Evolutionary conservation across 2,797 vertebrate species (phyloP), one percentile per base, ranked within the genome.

Genomic region (Trachurus trachurus): DNA sequence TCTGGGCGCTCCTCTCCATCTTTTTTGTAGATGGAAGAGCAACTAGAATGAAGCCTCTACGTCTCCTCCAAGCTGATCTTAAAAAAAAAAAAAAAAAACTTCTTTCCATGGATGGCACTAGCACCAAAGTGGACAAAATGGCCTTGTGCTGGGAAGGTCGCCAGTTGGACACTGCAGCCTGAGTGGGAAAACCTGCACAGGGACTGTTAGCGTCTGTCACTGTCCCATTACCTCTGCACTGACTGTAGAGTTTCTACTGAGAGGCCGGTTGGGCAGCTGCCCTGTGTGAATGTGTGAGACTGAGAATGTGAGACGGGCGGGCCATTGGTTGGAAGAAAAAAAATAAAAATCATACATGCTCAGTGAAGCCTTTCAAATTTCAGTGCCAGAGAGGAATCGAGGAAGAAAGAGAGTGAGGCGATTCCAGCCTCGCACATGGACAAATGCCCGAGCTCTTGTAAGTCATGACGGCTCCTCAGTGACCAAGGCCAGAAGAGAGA

Each of bases 151-250:
- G 70, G 74, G 75, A 87, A 75, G 53, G 66, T 74, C 12, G 77
- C 87, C 85, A 88, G 83, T 58, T 89, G 87, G 83, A 85, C 61
- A 56, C 22, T 17, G 26, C 1, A 12, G 45, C 71, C 49, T 58
- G 61, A 70, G 52, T 59, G 73, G 26, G 61, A 71, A 78, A 84
- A 66, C 66, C 61, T 74, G 77, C 73, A 42, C 16, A 6, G 65
- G 31, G 76, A 85, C 76, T 37, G 44, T 57, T 49, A 40, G 21
- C 58, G 22, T 84, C 84, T 73, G 74, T 82, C 76, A 53, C 52
- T 76, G 70, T 73, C 73, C 66, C 5, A 19, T 71, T 84, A 71
- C 74, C 63, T 80, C 60, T 65, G 71, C 45, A 19, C 49, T 71
- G 47, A 67, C 81, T 79, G 64, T 70, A 2, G 64, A 74, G 66